Evolutionary conservation across 2,888 invertebrate species (phyloP).

Genomic region (Flabesymbios commensalis): DNA sequence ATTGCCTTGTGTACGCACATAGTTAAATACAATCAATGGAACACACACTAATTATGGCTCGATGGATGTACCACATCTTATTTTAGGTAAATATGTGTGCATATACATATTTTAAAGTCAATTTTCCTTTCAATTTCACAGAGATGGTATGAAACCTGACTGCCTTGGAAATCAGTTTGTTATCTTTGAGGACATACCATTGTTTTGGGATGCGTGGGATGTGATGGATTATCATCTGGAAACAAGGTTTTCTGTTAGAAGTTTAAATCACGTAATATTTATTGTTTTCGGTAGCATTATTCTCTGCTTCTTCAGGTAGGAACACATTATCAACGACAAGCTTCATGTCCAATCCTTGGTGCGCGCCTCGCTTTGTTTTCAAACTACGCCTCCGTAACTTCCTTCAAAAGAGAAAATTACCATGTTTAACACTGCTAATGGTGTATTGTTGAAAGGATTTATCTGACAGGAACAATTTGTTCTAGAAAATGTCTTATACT

Average conservation of each 20-base stretch:
- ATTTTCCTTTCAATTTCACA: slow-evolving; percentile 22
- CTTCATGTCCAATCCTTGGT: too few species aligned
- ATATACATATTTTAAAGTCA: background rate
- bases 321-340: too few species aligned
- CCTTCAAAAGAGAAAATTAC: too few species aligned
- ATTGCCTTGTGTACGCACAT: background rate
- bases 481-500: too few species aligned
- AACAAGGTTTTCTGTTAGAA: slow-evolving; percentile 48
- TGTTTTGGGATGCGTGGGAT: slow-evolving; percentile 68
- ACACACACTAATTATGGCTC: too few species aligned
- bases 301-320: background rate
- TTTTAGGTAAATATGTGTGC: background rate
- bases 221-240: slow-evolving; percentile 66
- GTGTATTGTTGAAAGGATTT: too few species aligned
- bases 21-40: background rate
- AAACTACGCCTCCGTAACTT: too few species aligned
- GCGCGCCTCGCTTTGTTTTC: too few species aligned
- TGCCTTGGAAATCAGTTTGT: slow-evolving; percentile 60
- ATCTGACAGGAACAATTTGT: too few species aligned
- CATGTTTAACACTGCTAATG: too few species aligned
- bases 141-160: slow-evolving; percentile 41
- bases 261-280: background rate
- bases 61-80: background rate
- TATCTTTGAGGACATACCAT: slow-evolving; percentile 64
- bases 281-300: background rate